Evolutionary conservation across 1,140 invertebrate species (phyloP).

Genomic region (Grapholita molesta): DNA sequence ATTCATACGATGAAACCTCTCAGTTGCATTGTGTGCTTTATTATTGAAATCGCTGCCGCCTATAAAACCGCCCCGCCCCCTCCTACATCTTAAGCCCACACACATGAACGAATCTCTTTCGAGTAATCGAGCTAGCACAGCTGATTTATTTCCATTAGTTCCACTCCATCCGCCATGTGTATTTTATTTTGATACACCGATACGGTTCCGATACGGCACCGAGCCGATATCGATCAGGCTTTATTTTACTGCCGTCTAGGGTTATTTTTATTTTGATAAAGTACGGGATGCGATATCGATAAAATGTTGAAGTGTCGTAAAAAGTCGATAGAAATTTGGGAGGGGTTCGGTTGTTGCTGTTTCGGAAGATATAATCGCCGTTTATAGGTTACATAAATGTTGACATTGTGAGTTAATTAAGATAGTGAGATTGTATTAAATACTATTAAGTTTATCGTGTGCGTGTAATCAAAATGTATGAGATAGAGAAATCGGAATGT

Average conservation of each 20-base stretch:
- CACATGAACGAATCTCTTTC: background rate
- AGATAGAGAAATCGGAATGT: background rate
- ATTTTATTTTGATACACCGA: constrained; percentile 11
- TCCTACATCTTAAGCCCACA: background rate
- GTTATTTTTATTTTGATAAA: background rate
- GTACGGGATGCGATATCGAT: background rate
- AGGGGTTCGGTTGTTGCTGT: background rate
- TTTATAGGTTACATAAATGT: background rate
- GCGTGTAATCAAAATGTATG: too few species aligned
- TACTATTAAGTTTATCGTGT: background rate
- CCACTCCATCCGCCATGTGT: background rate
- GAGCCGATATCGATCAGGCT: background rate
- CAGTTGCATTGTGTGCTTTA: background rate
- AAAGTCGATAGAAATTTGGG: background rate
- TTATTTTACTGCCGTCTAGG: background rate
- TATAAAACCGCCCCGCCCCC: background rate
- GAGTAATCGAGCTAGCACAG: constrained; percentile 8
- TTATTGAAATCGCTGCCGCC: background rate
- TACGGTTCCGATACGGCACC: background rate
- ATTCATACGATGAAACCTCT: too few species aligned
- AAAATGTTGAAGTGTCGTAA: background rate
- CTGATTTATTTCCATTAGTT: constrained; percentile 14
- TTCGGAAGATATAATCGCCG: background rate
- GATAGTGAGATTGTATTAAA: background rate
- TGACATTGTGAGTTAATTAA: background rate